phyloP scores from a whole-genome alignment of 2,888 invertebrate genomes.

The Syritta pipiens region DNA sequence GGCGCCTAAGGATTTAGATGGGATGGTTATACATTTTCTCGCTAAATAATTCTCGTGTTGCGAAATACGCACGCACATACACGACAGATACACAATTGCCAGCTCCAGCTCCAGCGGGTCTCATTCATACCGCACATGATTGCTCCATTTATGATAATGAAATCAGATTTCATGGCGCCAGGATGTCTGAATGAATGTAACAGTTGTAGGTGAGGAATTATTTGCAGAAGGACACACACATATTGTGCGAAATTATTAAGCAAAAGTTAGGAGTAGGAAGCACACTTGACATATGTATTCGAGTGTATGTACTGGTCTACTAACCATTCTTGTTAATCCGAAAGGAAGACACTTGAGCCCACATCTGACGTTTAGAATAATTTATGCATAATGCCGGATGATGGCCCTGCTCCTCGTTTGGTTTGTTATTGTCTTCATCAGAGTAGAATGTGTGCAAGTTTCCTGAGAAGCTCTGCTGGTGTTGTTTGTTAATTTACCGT shows the following conservation, averaged over 20 bases:
- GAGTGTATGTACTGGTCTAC: slow-evolving; percentile 9
- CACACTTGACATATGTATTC: slow-evolving; percentile 32
- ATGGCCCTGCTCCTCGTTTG: slow-evolving; percentile 30
- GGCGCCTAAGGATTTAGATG: not conserved
- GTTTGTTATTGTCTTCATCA: slow-evolving; percentile 45
- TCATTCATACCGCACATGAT: slow-evolving; percentile 55
- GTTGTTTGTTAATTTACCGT: slow-evolving; percentile 43
- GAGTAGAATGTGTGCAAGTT: slow-evolving; percentile 6
- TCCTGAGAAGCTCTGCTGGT: too few species aligned
- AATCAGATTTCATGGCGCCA: slow-evolving; percentile 57
- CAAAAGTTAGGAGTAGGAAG: slow-evolving; percentile 7
- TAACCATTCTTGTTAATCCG: slow-evolving; percentile 36
- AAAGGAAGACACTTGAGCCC: slow-evolving; percentile 50
- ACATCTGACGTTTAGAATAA: slow-evolving; percentile 51
- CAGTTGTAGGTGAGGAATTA: slow-evolving; percentile 37
- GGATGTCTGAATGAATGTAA: slow-evolving; percentile 50
- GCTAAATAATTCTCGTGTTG: slow-evolving; percentile 18
- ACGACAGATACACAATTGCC: not conserved
- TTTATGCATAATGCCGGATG: slow-evolving; percentile 58
- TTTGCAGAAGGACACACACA: slow-evolving; percentile 24
- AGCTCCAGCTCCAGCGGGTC: too few species aligned
- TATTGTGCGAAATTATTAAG: slow-evolving; percentile 1
- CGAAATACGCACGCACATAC: slow-evolving; percentile 7
- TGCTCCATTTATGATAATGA: slow-evolving; percentile 64
- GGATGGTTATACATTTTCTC: slow-evolving; percentile 28